Base-by-base conservation (phyloP, 2,113 vertebrate genomes). In the Hippocampus mohnikei region DNA sequence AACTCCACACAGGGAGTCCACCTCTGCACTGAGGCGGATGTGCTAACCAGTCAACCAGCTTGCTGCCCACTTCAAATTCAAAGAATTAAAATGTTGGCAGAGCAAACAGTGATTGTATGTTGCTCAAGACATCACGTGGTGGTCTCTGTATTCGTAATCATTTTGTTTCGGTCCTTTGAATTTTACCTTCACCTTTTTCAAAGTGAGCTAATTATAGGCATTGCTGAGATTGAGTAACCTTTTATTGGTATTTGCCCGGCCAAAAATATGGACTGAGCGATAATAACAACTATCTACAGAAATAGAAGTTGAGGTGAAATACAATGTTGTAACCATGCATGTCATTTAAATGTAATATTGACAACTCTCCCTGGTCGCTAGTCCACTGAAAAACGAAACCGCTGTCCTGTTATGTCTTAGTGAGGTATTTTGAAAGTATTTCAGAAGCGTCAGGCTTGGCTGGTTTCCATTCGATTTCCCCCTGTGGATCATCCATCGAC, bases 391-490 rank as follows among this genome's bases (percentile, higher is more conserved):
- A 62, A 21, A 37, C 60, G 21, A 20, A 62, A 20, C 73, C 74
- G 68, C 66, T 48, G 65, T 70, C 29, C 66, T 70, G 33, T 48
- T 76, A 67, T 67, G 50, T 77, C 75, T 69, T 79, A 66, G 70
- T 72, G 46, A 79, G 81, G 59, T 69, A 80, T 78, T 78, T 78
- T 82, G 76, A 86, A 87, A 83, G 84, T 78, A 74, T 80, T 82
- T 69, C 71, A 73, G 72, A 55, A 78, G 73, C 48, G 75, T 89
- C 86, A 80, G 18, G 44, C 72, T 84, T 87, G 87, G 88, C 82
- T 81, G 72, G 59, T 71, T 89, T 91, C 87, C 87, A 87, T 87
- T 92, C 88, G 85, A 91, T 92, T 91, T 85, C 70, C 89, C 87
- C 87, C 85, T 88, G 84, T 42, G 90, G 87, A 88, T 84, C 87